Base-by-base conservation (phyloP, 2,797 vertebrate species). In the Aselliscus stoliczkanus region DNA sequence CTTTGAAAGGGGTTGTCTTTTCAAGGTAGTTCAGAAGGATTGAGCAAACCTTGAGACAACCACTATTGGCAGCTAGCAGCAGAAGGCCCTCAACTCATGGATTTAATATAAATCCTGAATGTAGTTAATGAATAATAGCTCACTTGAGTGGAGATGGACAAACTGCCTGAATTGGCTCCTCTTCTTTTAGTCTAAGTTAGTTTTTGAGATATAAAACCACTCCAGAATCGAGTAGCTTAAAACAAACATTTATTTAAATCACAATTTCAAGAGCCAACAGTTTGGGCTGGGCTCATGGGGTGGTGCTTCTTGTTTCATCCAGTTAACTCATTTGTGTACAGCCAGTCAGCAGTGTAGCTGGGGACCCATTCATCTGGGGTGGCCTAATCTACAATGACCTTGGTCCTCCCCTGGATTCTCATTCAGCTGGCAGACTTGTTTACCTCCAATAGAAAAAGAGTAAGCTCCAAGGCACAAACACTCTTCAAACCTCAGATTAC, bases 331-430 rank as follows among this genome's bases (percentile, higher is more conserved):
- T 76, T 64, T 44, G 11, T 62, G 64, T 69, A 5, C 9, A 37
- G 5, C 25, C 9, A n/a, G 23, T 67, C 23, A 44, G 37, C 42
- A 60, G 4, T 8, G 52, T 8, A 21, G 2, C 0, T 50, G 23
- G 0, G 9, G 6, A 23, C 37, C 47, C 31, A 2, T 44, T 13
- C 21, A 42, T 34, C 17, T 58, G 27, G 4, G 0, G 4, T 50
- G n/a, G 1, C 4, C 60, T 76, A 34, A 77, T 70, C 10, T 56
- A 34, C 12, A 81, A 37, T 20, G 39, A 50, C 6, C 5, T 75
- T 23, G 34, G 5, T 52, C 20, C 4, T 31, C 31, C 18, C 15
- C 20, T 64, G 15, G 4, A 70, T 70, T 81, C 1, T 42, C 27
- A 76, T 60, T 5, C 17, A 47, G 13, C 13, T 79, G 50, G 2